Percentiles rank a stretch among this genome's conserved stretches.
These are phyloP conservation scores for Peromyscus melanophrys DNA, from an alignment of 2,797 vertebrate genomes.

Conservation along the genomic window DNA sequence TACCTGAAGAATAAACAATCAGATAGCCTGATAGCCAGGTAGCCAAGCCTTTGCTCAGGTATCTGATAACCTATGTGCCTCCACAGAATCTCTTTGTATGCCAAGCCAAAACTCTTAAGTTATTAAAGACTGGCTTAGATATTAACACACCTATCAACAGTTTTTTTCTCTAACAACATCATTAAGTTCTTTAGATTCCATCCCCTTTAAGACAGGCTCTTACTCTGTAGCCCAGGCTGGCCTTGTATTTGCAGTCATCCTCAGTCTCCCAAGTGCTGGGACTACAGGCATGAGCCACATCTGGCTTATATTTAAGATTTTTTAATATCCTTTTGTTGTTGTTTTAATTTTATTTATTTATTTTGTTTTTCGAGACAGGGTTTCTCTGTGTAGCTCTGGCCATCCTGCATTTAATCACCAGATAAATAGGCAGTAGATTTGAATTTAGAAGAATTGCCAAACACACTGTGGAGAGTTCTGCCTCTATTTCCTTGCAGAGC, in stretches of 20 bases:
- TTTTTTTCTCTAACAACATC: not conserved
- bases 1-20: constrained; percentile 47
- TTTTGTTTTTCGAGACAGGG: not conserved
- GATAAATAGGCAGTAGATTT: constrained; percentile 65
- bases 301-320: not conserved
- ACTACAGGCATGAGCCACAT: not conserved
- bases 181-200: constrained; percentile 12
- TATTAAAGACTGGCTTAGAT: not conserved
- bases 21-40: not conserved
- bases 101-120: constrained; percentile 27
- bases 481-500: constrained; percentile 51
- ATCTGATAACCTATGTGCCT: not conserved
- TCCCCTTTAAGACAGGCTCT: not conserved
- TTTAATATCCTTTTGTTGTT: not conserved
- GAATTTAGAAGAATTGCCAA: constrained; percentile 44
- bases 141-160: not conserved
- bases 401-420: constrained; percentile 20
- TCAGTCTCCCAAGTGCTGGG: not conserved
- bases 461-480: not conserved
- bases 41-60: not conserved
- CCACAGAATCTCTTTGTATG: not conserved
- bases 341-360: not conserved
- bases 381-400: not conserved
- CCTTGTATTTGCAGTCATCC: not conserved
- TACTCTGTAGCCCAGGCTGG: not conserved